Percentiles rank a stretch among this genome's conserved stretches.
Evolutionary conservation across 2,113 vertebrate species (phyloP).

Genomic region (Sterrhoptilus dennistouni): DNA sequence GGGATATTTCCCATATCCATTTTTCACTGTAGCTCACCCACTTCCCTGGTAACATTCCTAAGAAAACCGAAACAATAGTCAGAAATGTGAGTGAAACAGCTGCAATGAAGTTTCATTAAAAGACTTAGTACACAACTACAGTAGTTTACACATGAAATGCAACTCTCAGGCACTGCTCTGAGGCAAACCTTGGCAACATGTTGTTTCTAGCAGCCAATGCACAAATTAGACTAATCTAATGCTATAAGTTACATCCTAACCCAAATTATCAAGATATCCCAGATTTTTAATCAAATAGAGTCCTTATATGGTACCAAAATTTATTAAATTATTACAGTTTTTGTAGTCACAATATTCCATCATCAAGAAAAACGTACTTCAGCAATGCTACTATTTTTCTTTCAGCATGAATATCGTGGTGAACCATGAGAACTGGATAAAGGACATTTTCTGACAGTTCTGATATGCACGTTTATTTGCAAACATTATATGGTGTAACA

Average conservation of each 20-base stretch:
- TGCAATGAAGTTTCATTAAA: not conserved
- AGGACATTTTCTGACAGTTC: not conserved
- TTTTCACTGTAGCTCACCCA: not conserved
- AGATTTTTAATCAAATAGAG: not conserved
- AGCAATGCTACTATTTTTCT: not conserved
- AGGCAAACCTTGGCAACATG: not conserved
- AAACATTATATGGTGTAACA: not conserved
- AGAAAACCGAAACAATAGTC: not conserved
- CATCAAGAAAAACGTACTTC: not conserved
- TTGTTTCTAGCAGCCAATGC: not conserved
- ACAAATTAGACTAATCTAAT: not conserved
- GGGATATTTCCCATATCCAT: not conserved
- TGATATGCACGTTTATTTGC: not conserved
- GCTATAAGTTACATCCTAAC: not conserved
- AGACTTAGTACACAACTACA: not conserved
- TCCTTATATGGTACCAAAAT: not conserved
- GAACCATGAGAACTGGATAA: not conserved
- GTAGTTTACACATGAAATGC: not conserved
- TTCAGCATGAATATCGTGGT: not conserved
- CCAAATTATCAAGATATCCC: not conserved
- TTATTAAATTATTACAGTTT: not conserved
- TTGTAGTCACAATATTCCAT: not conserved
- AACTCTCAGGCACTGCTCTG: not conserved
- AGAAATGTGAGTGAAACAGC: not conserved
- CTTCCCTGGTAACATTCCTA: not conserved